Percentiles rank a stretch among this genome's conserved stretches.
These are phyloP conservation scores for Pachycephala philippinensis DNA, from an alignment of 2,113 vertebrate species.

Conservation along the genomic window DNA sequence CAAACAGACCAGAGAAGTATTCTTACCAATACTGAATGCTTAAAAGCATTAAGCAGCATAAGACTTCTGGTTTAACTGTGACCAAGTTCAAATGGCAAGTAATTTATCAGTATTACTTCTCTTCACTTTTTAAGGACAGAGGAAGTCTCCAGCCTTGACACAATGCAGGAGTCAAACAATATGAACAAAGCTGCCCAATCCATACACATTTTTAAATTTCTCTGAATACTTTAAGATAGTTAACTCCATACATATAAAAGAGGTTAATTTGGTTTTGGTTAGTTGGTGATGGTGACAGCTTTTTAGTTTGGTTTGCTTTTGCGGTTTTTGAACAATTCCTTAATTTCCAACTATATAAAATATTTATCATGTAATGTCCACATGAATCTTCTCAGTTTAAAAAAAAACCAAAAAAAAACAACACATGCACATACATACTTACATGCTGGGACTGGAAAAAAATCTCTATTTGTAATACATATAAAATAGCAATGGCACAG, in stretches of 20 bases:
- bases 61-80: background rate
- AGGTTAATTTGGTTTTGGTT: background rate
- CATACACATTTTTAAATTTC: background rate
- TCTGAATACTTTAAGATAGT: background rate
- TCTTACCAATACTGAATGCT: background rate
- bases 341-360: background rate
- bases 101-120: background rate
- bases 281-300: background rate
- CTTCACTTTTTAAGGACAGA: background rate
- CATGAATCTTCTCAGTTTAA: background rate
- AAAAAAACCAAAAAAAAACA: background rate
- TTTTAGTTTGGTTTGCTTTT: background rate
- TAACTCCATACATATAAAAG: background rate
- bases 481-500: background rate
- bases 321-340: background rate
- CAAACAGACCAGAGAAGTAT: background rate
- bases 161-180: background rate
- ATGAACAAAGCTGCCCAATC: background rate
- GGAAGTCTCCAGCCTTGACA: background rate
- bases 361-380: background rate
- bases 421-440: background rate
- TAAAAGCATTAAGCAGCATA: background rate
- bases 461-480: background rate
- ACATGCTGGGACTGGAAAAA: background rate
- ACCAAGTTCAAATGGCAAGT: background rate